phyloP scores from a whole-genome alignment of 2,888 invertebrate genomes.

The Folsomia manolachei region DNA sequence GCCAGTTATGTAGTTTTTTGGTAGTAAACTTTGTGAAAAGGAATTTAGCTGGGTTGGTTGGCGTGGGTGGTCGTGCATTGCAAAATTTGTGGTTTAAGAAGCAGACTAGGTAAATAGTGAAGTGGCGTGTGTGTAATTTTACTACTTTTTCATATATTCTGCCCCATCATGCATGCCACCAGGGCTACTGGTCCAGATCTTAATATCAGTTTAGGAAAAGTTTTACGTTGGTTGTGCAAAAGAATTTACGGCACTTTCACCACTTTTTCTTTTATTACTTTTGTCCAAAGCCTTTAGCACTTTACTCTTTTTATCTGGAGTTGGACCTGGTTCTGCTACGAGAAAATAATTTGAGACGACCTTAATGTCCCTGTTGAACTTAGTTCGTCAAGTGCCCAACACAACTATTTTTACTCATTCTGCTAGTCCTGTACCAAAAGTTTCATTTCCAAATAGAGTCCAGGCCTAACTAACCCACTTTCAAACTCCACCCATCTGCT shows the following conservation, averaged over 20 bases:
- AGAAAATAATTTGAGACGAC: not conserved
- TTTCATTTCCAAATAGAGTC: too few relatives aligned
- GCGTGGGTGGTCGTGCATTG: not conserved
- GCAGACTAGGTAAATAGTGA: too few relatives aligned
- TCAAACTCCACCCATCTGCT: not conserved
- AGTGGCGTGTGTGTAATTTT: too few relatives aligned
- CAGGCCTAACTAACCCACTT: not conserved
- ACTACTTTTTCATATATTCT: too few relatives aligned
- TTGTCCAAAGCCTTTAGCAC: conserved; percentile 10
- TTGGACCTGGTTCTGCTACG: not conserved
- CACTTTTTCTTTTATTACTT: conserved; percentile 7
- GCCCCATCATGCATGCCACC: too few relatives aligned
- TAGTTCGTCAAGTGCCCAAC: not conserved
- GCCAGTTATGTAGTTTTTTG: not conserved
- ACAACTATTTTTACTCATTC: not conserved
- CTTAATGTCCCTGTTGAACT: conserved; percentile 3
- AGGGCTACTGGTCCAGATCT: not conserved
- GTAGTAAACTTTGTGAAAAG: not conserved
- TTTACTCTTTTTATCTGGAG: conserved; percentile 1
- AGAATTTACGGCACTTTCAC: conserved; percentile 1
- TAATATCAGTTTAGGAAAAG: not conserved
- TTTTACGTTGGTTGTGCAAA: not conserved
- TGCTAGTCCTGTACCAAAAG: not conserved
- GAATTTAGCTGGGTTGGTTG: not conserved
- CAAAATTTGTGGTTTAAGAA: too few relatives aligned